Base-by-base conservation (phyloP, 1,140 invertebrate genomes). In the Pachyrhynchus sulphureomaculatus region DNA sequence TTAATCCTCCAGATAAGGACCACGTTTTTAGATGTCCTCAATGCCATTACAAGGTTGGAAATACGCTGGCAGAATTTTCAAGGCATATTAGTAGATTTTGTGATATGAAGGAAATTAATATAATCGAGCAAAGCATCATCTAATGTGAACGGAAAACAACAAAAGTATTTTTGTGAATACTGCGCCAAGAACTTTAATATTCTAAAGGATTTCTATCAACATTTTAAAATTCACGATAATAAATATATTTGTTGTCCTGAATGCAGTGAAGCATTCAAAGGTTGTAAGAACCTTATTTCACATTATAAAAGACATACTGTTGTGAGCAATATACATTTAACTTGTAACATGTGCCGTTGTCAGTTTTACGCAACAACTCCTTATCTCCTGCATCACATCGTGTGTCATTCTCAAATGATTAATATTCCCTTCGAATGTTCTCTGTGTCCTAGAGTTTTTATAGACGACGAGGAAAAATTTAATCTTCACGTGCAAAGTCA, bases 11-110 rank as follows among this genome's bases (percentile, higher is more conserved):
- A 1, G 8, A 21, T 0, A 18, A 26, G 13, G 6, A 29, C 20
- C 57, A 60, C 15, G 1, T 21, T 9, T 60, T 60, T 42, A 34
- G 26, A 13, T 60, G 57, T 23, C 12, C 37, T 0, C 4, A 29
- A 8, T 60, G 57, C 33, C 2, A 60, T 10, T 52, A 41, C 23
- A 21, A n/a, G n/a, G 57, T 60, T 12, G 58, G 58, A 45, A 21
- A 44, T 10, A 45, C 37, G 10, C 6, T 53, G 2, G 8, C 47
- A 4, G 41, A 61, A 24, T 4, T 61, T 18, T 21, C 33, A 2
- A 1, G 32, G 6, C 58, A 61, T 34, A 24, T 20, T 0, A 51
- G 33, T 20, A 26, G 18, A 20, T 44, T 41, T n/a, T 59, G 57
- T 21, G 24, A 29, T 15, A 3, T n/a, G n/a, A 34, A 48, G 12